Conservation (phyloP, 2,797 vertebrate genomes). For the Manis pentadactyla region DNA sequence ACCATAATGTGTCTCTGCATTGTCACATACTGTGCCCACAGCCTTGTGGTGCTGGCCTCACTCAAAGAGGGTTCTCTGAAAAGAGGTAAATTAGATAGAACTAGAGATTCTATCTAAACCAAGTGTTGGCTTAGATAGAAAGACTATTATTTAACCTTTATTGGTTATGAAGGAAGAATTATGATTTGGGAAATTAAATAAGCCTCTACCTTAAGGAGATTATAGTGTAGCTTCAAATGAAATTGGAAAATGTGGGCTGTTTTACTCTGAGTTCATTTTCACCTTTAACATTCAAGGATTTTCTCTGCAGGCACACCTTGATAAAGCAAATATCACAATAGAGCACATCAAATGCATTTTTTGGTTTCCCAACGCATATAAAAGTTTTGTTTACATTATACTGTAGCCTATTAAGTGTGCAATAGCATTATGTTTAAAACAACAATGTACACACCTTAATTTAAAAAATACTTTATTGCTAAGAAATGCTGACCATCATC, state of each 20-base stretch:
- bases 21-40: neutral
- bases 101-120: too few species aligned
- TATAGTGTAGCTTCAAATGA: neutral
- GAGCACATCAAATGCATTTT: too few species aligned
- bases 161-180: neutral
- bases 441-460: too few species aligned
- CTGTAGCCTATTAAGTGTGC: too few species aligned
- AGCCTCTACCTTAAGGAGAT: neutral
- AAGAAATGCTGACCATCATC: too few species aligned
- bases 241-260: neutral
- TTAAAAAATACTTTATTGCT: too few species aligned
- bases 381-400: too few species aligned
- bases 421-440: too few species aligned
- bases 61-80: neutral
- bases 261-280: neutral
- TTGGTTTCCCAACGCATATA: too few species aligned
- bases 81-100: neutral
- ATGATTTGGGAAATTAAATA: neutral
- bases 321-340: too few species aligned
- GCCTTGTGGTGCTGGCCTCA: neutral
- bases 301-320: neutral
- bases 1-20: neutral
- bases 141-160: neutral
- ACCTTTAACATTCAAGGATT: neutral
- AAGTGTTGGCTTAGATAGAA: neutral